These are phyloP conservation scores for Amazona vittata DNA, from an alignment of 2,113 vertebrate genomes.

Conservation along the genomic window DNA sequence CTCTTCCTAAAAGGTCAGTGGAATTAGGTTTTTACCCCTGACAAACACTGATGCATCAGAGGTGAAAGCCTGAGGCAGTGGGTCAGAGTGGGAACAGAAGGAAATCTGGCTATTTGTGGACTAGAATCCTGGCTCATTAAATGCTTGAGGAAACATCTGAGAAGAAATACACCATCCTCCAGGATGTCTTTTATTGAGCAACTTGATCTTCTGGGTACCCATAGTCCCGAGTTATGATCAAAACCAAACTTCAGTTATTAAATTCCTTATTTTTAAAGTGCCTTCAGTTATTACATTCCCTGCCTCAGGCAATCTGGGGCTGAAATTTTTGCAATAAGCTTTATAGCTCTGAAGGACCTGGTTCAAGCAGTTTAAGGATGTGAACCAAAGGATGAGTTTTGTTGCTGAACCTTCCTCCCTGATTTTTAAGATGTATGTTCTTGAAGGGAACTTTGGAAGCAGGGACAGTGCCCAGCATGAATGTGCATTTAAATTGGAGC, in stretches of 20 bases:
- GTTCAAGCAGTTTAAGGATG: background rate
- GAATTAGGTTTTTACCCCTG: background rate
- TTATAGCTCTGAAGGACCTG: background rate
- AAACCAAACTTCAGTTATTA: background rate
- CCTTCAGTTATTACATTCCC: background rate
- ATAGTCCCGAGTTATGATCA: background rate
- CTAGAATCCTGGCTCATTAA: background rate
- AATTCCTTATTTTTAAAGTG: background rate
- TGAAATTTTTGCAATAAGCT: background rate
- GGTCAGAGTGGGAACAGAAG: background rate
- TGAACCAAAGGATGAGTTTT: background rate
- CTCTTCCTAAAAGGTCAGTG: background rate
- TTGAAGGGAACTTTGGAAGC: background rate
- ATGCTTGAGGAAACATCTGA: background rate
- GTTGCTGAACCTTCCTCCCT: background rate
- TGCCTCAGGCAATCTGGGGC: background rate
- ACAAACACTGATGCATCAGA: background rate
- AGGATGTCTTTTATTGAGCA: background rate
- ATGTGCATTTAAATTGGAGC: background rate
- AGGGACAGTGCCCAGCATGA: background rate
- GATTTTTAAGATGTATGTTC: background rate
- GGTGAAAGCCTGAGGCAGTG: background rate
- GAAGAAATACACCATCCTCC: background rate
- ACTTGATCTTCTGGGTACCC: background rate
- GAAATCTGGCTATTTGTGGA: background rate